Evolutionary conservation across 2,888 invertebrate genomes (phyloP).

Genomic region (Chloromyia formosa): DNA sequence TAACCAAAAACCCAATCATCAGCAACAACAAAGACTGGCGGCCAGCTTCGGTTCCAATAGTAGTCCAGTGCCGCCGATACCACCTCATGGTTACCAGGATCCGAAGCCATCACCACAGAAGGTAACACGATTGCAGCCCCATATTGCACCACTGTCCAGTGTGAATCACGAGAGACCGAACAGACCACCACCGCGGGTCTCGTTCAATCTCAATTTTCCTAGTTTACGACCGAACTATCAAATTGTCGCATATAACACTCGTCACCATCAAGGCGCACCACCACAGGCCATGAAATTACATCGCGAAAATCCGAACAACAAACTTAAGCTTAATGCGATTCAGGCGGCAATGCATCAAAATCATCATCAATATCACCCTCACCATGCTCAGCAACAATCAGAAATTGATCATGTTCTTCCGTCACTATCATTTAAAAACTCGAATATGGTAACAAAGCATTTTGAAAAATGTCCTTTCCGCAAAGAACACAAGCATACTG

Average conservation of each 20-base stretch:
- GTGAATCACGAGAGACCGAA: slow-evolving; percentile 35
- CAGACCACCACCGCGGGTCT: slow-evolving; percentile 50
- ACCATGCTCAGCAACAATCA: slow-evolving; percentile 23
- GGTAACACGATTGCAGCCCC: slow-evolving; percentile 49
- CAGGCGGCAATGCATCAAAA: slow-evolving; percentile 10
- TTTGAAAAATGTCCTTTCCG: neutral
- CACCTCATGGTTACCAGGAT: slow-evolving; percentile 27
- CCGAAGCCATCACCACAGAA: slow-evolving; percentile 51
- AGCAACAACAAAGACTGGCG: slow-evolving; percentile 38
- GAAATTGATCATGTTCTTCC: slow-evolving; percentile 43
- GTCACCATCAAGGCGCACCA: slow-evolving; percentile 40
- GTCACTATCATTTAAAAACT: slow-evolving; percentile 45
- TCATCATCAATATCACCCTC: slow-evolving; percentile 2
- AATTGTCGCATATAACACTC: slow-evolving; percentile 46
- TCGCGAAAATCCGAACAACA: neutral
- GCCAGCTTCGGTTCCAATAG: neutral
- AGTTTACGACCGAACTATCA: slow-evolving; percentile 45
- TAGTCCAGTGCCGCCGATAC: neutral
- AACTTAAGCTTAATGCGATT: neutral
- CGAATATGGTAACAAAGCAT: slow-evolving; percentile 38
- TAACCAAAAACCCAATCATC: neutral
- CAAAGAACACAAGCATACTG: too few relatives aligned
- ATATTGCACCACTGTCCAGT: neutral
- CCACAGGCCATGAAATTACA: slow-evolving; percentile 27
- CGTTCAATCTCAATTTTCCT: slow-evolving; percentile 41